Evolutionary conservation across 30 jellyfish, hydroid and myxozoan genomes (phyloP).

Genomic region (Aurelia sp.): DNA sequence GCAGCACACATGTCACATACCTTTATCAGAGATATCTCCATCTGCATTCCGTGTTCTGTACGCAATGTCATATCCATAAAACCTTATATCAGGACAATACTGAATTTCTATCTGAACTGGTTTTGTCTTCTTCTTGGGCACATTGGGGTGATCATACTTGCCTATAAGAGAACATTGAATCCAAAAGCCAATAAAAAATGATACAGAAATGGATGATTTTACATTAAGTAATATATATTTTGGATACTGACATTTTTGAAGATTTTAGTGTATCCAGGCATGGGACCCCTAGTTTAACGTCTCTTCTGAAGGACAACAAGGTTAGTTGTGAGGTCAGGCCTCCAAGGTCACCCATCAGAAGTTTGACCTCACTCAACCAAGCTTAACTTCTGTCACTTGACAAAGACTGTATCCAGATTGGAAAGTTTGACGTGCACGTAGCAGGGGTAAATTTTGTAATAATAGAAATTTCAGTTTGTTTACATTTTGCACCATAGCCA

Average conservation of each 20-base stretch:
- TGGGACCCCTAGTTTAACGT: too few relatives aligned
- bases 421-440: too few relatives aligned
- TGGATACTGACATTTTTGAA: background rate
- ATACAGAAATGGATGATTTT: background rate
- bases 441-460: too few relatives aligned
- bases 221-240: too few relatives aligned
- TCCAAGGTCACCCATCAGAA: too few relatives aligned
- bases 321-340: too few relatives aligned
- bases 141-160: slow-evolving; percentile 14
- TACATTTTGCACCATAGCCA: too few relatives aligned
- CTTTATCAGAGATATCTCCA: slow-evolving; percentile 2
- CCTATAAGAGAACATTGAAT: background rate
- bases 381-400: too few relatives aligned
- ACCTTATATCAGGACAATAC: slow-evolving; percentile 68
- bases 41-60: slow-evolving; percentile 31
- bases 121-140: slow-evolving; percentile 29
- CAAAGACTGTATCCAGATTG: too few relatives aligned
- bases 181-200: background rate
- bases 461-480: too few relatives aligned
- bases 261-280: background rate
- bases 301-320: too few relatives aligned
- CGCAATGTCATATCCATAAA: slow-evolving; percentile 70
- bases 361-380: too few relatives aligned
- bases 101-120: slow-evolving; percentile 81
- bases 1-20: background rate